Conservation (phyloP, 2,113 vertebrate genomes). For the Gnathochromis pfefferi region DNA sequence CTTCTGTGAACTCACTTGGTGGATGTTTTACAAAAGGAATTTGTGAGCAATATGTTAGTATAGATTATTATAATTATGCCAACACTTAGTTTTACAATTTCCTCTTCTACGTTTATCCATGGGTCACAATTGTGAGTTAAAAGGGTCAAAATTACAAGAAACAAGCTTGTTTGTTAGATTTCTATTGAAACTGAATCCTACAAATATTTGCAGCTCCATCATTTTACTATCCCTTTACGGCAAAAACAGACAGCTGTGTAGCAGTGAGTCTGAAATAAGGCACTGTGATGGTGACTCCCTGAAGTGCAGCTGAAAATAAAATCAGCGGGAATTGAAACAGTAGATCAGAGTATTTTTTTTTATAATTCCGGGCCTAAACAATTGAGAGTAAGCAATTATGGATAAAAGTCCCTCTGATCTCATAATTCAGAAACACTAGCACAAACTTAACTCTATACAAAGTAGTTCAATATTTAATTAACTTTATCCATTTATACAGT, state of each 20-base stretch:
- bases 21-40: neutral
- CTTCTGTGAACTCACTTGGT: neutral
- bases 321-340: neutral
- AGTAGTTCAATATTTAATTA: neutral
- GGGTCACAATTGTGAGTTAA: neutral
- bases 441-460: neutral
- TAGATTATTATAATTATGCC: neutral
- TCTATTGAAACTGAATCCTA: neutral
- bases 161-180: neutral
- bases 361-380: neutral
- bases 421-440: neutral
- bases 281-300: neutral
- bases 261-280: neutral
- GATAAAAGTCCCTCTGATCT: neutral
- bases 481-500: neutral
- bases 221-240: neutral
- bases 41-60: neutral
- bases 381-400: neutral
- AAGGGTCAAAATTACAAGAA: neutral
- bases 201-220: neutral
- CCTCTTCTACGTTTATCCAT: neutral
- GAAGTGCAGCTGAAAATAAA: neutral
- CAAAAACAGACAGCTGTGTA: neutral
- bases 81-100: neutral
- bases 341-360: neutral